Evolutionary conservation across 2,888 invertebrate species (phyloP).

Genomic region (Diaprepes abbreviatus): DNA sequence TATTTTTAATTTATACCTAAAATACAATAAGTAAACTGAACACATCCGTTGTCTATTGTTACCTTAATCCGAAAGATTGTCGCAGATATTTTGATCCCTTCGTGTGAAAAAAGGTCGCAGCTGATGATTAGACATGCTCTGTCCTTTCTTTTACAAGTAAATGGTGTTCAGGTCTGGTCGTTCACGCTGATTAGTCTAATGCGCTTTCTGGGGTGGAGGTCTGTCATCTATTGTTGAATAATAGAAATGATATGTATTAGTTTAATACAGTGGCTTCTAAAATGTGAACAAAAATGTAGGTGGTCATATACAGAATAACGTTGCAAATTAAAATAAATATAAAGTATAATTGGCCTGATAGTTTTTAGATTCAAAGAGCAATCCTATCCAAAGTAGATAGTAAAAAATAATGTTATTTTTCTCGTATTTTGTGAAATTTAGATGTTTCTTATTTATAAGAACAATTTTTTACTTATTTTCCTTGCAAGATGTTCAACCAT

Average conservation of each 20-base stretch:
- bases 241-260: slow-evolving; percentile 9
- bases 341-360: too few relatives aligned
- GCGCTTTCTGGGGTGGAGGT: slow-evolving; percentile 58
- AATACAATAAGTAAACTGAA: slow-evolving; percentile 7
- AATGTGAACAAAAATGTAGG: neutral
- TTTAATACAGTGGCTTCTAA: neutral
- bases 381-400: too few relatives aligned
- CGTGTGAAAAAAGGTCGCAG: slow-evolving; percentile 61
- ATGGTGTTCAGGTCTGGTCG: slow-evolving; percentile 56
- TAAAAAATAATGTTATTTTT: too few relatives aligned
- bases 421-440: too few relatives aligned
- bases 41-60: slow-evolving; percentile 35
- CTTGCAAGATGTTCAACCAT: too few relatives aligned
- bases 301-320: neutral
- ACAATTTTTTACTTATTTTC: too few relatives aligned
- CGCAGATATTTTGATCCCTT: too few relatives aligned
- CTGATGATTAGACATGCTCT: slow-evolving; percentile 64
- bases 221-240: slow-evolving; percentile 16
- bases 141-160: slow-evolving; percentile 60
- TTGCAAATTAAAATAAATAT: neutral
- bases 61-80: slow-evolving; percentile 46
- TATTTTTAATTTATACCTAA: slow-evolving; percentile 1
- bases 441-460: too few relatives aligned
- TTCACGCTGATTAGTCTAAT: slow-evolving; percentile 64
- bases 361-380: too few relatives aligned